Evolutionary conservation across 2,888 invertebrate species (phyloP).

Genomic region (Archaeoteleia sp.): DNA sequence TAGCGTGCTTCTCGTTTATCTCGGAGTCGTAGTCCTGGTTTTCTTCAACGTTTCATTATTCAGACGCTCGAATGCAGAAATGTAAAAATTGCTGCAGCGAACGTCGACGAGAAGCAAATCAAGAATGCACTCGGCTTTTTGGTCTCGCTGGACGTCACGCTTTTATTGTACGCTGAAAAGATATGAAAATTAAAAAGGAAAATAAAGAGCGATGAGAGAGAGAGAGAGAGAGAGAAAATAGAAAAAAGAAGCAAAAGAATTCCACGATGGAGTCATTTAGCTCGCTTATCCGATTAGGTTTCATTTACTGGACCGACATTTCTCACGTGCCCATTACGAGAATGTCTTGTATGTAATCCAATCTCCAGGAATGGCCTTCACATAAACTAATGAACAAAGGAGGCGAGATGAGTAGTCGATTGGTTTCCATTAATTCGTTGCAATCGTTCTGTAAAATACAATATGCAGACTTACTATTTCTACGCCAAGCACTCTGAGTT

Average conservation of each 20-base stretch:
- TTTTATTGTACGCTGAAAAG: slow-evolving; percentile 25
- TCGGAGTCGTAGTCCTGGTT: slow-evolving; percentile 19
- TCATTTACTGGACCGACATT: slow-evolving; percentile 36
- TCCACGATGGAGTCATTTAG: slow-evolving; percentile 27
- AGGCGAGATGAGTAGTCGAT: slow-evolving; percentile 36
- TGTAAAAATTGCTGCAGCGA: slow-evolving; percentile 16
- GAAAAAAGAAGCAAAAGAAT: not conserved
- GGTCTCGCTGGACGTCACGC: slow-evolving; percentile 9
- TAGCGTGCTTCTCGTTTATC: slow-evolving; percentile 22
- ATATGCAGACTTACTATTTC: slow-evolving; percentile 15
- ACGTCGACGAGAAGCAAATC: slow-evolving; percentile 11
- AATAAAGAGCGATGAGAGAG: slow-evolving; percentile 12
- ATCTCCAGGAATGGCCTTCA: slow-evolving; percentile 35
- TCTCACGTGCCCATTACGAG: slow-evolving; percentile 17
- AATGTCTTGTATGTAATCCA: slow-evolving; percentile 46
- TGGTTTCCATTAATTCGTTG: slow-evolving; percentile 30
- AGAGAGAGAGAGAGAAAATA: slow-evolving; percentile 3
- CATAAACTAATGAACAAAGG: slow-evolving; percentile 49
- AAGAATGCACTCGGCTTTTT: slow-evolving; percentile 20
- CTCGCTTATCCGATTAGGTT: slow-evolving; percentile 27
- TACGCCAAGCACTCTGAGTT: slow-evolving; percentile 3
- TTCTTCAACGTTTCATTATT: slow-evolving; percentile 34
- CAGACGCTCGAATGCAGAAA: slow-evolving; percentile 21
- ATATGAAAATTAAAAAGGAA: slow-evolving; percentile 45
- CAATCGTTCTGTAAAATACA: slow-evolving; percentile 12